These are phyloP conservation scores for Aphidoletes aphidimyza DNA, from an alignment of 2,888 invertebrate genomes.

Conservation along the genomic window DNA sequence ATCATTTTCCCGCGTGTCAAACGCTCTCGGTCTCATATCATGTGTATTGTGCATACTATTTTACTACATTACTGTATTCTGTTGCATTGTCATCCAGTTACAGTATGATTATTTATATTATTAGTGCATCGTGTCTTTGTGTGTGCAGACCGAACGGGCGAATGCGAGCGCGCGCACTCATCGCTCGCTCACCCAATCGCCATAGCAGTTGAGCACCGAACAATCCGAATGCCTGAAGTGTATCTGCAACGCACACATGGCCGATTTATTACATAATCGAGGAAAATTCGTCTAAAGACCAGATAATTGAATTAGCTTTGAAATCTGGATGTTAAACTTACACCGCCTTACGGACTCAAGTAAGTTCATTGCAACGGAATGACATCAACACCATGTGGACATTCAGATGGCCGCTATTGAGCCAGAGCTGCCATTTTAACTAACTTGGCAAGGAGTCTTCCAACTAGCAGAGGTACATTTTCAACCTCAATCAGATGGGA, in stretches of 20 bases:
- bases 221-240: too few species aligned
- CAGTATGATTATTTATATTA: conserved; percentile 35
- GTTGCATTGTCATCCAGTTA: conserved; percentile 36
- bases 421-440: too few species aligned
- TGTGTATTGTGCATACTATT: neutral
- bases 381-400: conserved; percentile 18
- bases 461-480: too few species aligned
- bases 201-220: too few species aligned
- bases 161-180: too few species aligned
- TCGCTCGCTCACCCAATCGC: too few species aligned
- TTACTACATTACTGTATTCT: neutral
- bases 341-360: too few species aligned
- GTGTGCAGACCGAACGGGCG: too few species aligned
- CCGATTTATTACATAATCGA: neutral
- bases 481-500: too few species aligned
- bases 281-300: neutral
- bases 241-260: neutral
- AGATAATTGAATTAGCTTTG: conserved; percentile 22
- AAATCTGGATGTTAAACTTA: neutral
- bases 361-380: neutral
- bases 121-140: too few species aligned
- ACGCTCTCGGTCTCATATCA: neutral
- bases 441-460: too few species aligned
- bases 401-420: too few species aligned
- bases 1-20: conserved; percentile 49